phyloP scores from a whole-genome alignment of 1,140 invertebrate genomes.

The Drosophila lowei region DNA sequence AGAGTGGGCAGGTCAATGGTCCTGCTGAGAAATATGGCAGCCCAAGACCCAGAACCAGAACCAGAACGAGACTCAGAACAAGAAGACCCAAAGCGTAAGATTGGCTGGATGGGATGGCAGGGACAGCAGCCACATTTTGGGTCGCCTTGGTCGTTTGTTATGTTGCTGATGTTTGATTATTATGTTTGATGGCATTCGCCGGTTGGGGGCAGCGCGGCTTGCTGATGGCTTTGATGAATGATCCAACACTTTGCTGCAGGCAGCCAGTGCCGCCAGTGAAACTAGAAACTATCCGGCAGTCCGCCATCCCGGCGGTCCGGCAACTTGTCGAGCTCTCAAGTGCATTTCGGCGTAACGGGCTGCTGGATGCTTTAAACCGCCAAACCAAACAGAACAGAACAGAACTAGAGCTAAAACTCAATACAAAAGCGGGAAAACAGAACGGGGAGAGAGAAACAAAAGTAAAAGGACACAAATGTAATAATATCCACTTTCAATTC shows the following conservation, averaged over 20 bases:
- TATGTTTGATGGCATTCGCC: slow-evolving; percentile 77
- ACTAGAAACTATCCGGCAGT: slow-evolving; percentile 14
- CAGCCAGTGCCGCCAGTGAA: slow-evolving; percentile 10
- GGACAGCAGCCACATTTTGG: slow-evolving; percentile 62
- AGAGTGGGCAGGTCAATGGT: slow-evolving; percentile 67
- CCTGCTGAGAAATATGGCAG: slow-evolving; percentile 62
- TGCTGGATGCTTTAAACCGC: slow-evolving; percentile 18
- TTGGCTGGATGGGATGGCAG: slow-evolving; percentile 16
- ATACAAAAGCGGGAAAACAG: slow-evolving; percentile 29
- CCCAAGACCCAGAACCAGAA: slow-evolving; percentile 23
- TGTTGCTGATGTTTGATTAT: slow-evolving; percentile 81
- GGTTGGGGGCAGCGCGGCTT: slow-evolving; percentile 16
- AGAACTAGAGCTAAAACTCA: slow-evolving; percentile 27
- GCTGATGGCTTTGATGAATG: slow-evolving; percentile 69
- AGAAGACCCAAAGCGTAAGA: slow-evolving; percentile 28
- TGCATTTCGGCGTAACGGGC: slow-evolving; percentile 49
- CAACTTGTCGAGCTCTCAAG: slow-evolving; percentile 52
- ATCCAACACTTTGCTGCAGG: slow-evolving; percentile 66
- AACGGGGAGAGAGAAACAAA: slow-evolving; percentile 4
- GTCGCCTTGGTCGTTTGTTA: slow-evolving; percentile 75
- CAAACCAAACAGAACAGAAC: background rate
- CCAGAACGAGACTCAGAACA: slow-evolving; percentile 19
- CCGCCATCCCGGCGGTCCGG: background rate
- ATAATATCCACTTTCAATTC: slow-evolving; percentile 72
- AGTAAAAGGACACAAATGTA: slow-evolving; percentile 50